Evolutionary conservation across 2,113 vertebrate species (phyloP).

Genomic region (Anthoscopus minutus): DNA sequence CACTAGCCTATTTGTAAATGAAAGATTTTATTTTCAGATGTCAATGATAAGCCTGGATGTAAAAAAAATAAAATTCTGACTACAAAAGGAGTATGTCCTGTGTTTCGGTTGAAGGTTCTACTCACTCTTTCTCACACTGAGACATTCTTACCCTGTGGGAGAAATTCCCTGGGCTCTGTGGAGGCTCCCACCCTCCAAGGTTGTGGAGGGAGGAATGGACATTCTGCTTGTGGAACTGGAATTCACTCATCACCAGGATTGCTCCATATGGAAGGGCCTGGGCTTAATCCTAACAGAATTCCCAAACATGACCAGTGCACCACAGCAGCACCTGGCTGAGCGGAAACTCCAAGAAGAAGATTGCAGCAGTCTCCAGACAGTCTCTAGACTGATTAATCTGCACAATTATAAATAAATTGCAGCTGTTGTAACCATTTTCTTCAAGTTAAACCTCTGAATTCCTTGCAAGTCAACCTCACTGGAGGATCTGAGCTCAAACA

Average conservation of each 20-base stretch:
- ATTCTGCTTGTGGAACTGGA: neutral
- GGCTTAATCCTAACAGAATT: neutral
- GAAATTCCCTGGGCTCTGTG: neutral
- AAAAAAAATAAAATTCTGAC: slow-evolving; percentile 67
- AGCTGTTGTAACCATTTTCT: neutral
- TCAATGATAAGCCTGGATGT: slow-evolving; percentile 9
- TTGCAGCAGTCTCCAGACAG: neutral
- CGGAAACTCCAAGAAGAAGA: neutral
- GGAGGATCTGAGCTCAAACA: neutral
- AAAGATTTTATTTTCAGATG: slow-evolving; percentile 69
- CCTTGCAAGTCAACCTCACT: neutral
- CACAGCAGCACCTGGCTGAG: neutral
- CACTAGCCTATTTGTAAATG: slow-evolving; percentile 62
- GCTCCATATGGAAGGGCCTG: neutral
- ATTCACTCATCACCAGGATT: neutral
- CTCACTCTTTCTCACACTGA: neutral
- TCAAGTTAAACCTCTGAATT: neutral
- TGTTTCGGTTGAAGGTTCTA: neutral
- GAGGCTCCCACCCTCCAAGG: neutral
- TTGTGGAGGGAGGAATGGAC: neutral
- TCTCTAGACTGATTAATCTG: neutral
- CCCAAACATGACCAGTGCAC: neutral
- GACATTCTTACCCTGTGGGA: neutral
- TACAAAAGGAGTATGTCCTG: neutral
- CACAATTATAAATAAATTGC: neutral